Base-by-base conservation (phyloP, 2,888 invertebrate genomes). In the Lepidocyrtoides sp. region DNA sequence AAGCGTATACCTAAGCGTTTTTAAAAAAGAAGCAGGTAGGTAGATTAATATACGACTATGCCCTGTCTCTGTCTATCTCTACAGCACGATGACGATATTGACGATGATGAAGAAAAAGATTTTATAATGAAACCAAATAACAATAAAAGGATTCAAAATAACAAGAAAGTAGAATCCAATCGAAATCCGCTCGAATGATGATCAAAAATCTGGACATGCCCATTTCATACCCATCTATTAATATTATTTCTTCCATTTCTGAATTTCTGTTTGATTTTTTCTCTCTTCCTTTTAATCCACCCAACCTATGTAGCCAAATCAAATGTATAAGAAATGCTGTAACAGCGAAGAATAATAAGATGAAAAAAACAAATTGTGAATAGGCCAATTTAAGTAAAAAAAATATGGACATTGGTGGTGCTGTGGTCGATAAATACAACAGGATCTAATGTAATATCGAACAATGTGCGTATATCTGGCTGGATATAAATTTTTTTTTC, bases 321-420 rank as follows among this genome's bases (percentile, higher is more conserved):
- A n/a, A n/a, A n/a, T n/a, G n/a, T n/a, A n/a, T n/a, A 54, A 57
- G 81, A 79, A 48, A 23, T 23, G n/a, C 26, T 72, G 41, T 17
- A 41, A 23, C 3, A 41, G 29, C 44, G 36, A 26, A 23, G 26
- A 48, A 48, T 14, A 7, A 26, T 32, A 17, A 32, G 29, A 57
- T n/a, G n/a, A 51, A 36, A 69, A 75, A 57, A 75, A 54, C 41
- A 63, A 75, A 77, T 82, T 91, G 84, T 93, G 93, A 93, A 93
- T 93, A 93, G 93, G 92, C 92, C 92, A 93, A 93, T 93, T 93
- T 92, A 89, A 57, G 82, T 60, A 77, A 69, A 57, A 72, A 20
- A 66, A 1, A 32, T 48, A 57, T 36, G 75, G 10, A 17, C 44
- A 29, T 10, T 41, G 69, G 36, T 69, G 8, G 23, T 41, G 60